These are phyloP conservation scores for Theristicus caerulescens DNA, from an alignment of 2,113 vertebrate genomes.

Conservation along the genomic window DNA sequence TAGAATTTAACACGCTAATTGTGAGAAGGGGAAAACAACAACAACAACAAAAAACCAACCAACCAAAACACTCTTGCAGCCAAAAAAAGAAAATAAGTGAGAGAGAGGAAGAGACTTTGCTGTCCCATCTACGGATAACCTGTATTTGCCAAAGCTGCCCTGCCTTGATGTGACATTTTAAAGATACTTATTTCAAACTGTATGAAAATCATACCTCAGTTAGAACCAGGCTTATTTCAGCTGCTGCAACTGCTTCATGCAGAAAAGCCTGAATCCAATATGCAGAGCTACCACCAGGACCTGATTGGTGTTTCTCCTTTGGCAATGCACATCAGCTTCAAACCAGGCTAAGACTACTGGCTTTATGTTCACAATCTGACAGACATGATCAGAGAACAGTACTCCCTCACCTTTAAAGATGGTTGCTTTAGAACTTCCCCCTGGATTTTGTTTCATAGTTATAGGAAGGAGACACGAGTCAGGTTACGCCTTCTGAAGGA, in stretches of 20 bases:
- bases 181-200: neutral
- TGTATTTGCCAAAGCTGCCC: neutral
- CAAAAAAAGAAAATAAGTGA: neutral
- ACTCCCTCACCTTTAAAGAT: neutral
- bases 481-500: neutral
- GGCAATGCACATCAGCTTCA: neutral
- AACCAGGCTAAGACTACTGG: neutral
- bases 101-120: neutral
- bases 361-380: rapidly evolving
- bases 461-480: neutral
- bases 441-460: neutral
- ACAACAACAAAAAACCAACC: neutral
- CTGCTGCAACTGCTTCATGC: neutral
- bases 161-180: neutral
- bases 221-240: neutral
- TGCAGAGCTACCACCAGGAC: neutral
- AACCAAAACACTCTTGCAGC: neutral
- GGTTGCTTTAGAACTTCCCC: neutral
- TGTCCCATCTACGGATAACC: neutral
- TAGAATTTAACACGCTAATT: neutral
- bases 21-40: neutral
- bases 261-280: neutral
- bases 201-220: neutral
- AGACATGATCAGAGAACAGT: neutral
- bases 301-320: neutral